Percentiles rank a stretch among this genome's conserved stretches.
phyloP scores from a whole-genome alignment of 2,113 vertebrate species.

The Mus musculus region GRCm39 chr16:5646501-5647000 shows the following conservation, averaged over 20 bases:
- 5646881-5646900: background rate
- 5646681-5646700: background rate
- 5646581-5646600: no score
- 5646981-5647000: constrained; percentile 84
- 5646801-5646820: background rate
- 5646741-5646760: background rate
- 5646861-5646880: constrained; percentile 43
- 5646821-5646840: accelerated
- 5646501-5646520: background rate
- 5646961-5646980: constrained; percentile 79
- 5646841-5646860: background rate
- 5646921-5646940: constrained; percentile 52
- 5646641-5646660: background rate
- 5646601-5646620: no score
- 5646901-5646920: constrained; percentile 70
- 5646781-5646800: no score
- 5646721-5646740: background rate
- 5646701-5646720: background rate
- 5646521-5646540: background rate
- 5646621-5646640: background rate
- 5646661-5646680: background rate
- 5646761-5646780: background rate
- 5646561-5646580: accelerated
- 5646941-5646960: constrained; percentile 67
- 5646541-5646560: background rate